Base-by-base conservation (phyloP, 2,797 vertebrate species). In the Peromyscus attwateri region DNA sequence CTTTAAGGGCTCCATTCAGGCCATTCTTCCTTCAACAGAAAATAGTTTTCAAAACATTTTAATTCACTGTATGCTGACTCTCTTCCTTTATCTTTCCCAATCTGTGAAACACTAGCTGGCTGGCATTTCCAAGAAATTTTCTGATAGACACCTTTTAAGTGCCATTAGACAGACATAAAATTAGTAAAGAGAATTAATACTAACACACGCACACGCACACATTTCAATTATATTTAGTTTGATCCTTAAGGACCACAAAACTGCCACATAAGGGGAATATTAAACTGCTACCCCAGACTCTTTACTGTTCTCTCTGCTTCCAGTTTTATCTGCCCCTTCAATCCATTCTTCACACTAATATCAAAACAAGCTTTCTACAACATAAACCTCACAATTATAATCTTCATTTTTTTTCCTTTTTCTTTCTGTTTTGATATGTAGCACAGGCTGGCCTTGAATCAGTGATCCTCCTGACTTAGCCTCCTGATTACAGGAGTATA, bases 201-300 rank as follows among this genome's bases (percentile, higher is more conserved):
- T 46, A 43, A n/a, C 4, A 73, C 0, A 40, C 21, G 40, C 34
- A 70, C 52, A 14, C 52, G 13, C 52, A 52, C 52, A 52, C 52
- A 73, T 83, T 70, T 89, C 49, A 82, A 76, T 92, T 95, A 76
- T 60, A 82, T 34, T 82, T 43, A 60, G 37, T 6, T 66, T 77
- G 66, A 37, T 95, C 87, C 77, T 95, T 91, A 91, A 95, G 55
- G 55, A 80, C 85, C 60, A 96, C 92, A 92, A 94, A 77, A 92
- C 31, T 66, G 55, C 62, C 81, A 94, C 81, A 79, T 85, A 84
- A 52, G 34, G 3, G 29, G 96, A 95, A 96, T 95, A 96, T 70
- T 66, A 92, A 93, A 89, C 85, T 94, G 81, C n/a, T 92, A 40
- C 25, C 66, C 27, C 66, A 70, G 52, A 29, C 79, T 87, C 84